Base-by-base conservation (phyloP, 2,888 invertebrate genomes). In the Yponomeuta sedellus region DNA sequence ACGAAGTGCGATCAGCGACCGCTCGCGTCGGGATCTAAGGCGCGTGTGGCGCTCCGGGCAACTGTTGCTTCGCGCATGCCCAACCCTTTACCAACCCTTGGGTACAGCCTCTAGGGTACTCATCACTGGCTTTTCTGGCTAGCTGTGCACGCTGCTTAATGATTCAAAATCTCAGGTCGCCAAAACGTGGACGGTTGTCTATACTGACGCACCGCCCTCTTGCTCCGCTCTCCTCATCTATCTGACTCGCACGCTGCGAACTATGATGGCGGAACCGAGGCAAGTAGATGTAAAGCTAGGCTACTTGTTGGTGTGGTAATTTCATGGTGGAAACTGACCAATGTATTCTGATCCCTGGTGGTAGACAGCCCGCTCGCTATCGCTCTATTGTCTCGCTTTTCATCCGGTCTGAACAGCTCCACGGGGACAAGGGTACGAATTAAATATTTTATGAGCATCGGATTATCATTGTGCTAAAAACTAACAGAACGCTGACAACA, bases 1-100 rank as follows among this genome's bases (percentile, higher is more conserved):
- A 52, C 44, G 16, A 52, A 16, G 44, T 16, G 44, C 44, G 44
- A 52, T 52, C 44, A 16, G 16, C 44, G 12, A 52, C 44, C 44
- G 20, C 59, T 25, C 59, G 59, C 22, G 69, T 68, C 39, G 67
- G 44, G 62, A 67, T 64, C 68, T 69, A 68, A 69, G 69, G 69
- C 70, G 67, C 68, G 67, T 71, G 71, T 70, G 71, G 71, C 69
- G 73, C 76, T 77, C 77, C 76, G 68, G 75, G 76, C 75, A 82
- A 75, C 84, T 83, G 84, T 83, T 84, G 84, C 80, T 70, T 70
- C 77, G 78, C 82, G 81, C 82, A 73, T 79, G 83, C 80, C 78
- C 78, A 52, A 52, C 44, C 12, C 44, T 52, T 52, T 12, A 16
- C 44, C 44, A 52, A 52, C 16, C 44, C 44, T 52, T 52, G 44